Conservation (phyloP, 2,888 invertebrate species). For the Argyresthia goedartella region DNA sequence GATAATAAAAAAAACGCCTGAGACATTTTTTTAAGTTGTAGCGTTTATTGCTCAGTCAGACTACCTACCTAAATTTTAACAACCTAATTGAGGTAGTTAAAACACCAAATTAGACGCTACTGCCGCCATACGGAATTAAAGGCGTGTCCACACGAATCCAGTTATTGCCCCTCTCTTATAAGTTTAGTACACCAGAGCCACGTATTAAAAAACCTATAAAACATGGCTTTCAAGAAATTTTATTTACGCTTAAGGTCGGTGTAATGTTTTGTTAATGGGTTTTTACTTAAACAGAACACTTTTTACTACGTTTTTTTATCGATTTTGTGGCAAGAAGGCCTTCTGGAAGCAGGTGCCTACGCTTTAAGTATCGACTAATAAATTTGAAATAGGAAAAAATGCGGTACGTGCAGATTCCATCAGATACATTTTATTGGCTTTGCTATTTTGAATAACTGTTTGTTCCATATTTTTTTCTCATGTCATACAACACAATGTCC, state of each 20-base stretch:
- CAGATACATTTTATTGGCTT: not conserved
- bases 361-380: not conserved
- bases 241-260: conserved; percentile 30
- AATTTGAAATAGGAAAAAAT: not conserved
- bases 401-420: not conserved
- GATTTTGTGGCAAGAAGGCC: conserved; percentile 24
- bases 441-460: too few relatives aligned
- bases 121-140: not conserved
- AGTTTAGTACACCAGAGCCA: conserved; percentile 1
- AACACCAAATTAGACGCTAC: not conserved
- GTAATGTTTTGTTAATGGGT: conserved; percentile 46
- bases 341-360: conserved; percentile 28
- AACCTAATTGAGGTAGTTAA: not conserved
- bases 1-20: too few relatives aligned
- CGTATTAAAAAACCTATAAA: conserved; percentile 4
- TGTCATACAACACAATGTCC: too few relatives aligned
- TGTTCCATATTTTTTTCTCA: too few relatives aligned
- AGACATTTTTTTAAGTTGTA: conserved; percentile 1
- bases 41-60: not conserved
- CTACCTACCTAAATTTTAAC: not conserved
- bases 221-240: conserved; percentile 21
- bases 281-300: conserved; percentile 35
- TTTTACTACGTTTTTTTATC: conserved; percentile 34
- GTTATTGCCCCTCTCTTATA: not conserved
- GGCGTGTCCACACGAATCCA: conserved; percentile 1